Percentiles rank a stretch among this genome's conserved stretches.
Conservation (phyloP, 2,113 vertebrate species). For the Brachyistius frenatus region DNA sequence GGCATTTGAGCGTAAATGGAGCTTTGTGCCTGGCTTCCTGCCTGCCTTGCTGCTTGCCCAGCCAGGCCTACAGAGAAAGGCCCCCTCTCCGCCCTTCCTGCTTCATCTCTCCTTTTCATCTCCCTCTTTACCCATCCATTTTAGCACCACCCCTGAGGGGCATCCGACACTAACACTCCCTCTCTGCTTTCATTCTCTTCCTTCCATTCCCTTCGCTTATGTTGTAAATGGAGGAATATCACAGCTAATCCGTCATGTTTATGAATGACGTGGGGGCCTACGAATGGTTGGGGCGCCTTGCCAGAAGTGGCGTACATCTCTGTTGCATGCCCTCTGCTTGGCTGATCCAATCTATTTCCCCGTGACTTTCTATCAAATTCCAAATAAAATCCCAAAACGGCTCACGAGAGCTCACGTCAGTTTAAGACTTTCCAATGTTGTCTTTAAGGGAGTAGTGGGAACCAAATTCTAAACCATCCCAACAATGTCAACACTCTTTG, state of each 20-base stretch:
- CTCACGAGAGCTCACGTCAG: background rate
- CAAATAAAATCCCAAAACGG: background rate
- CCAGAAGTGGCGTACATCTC: constrained; percentile 72
- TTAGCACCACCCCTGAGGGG: constrained; percentile 87
- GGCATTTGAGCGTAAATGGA: constrained; percentile 87
- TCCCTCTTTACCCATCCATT: constrained; percentile 93
- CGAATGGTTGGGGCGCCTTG: constrained; percentile 62
- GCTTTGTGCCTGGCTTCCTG: constrained; percentile 82
- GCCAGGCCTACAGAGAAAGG: constrained; percentile 85
- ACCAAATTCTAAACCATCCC: background rate
- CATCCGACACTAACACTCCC: constrained; percentile 83
- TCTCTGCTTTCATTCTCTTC: constrained; percentile 70
- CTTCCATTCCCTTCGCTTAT: constrained; percentile 73
- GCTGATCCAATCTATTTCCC: constrained; percentile 63
- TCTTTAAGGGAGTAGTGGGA: no score
- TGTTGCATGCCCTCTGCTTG: constrained; percentile 71
- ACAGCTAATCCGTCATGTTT: constrained; percentile 91
- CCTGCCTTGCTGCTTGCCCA: constrained; percentile 77
- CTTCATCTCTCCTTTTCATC: constrained; percentile 92
- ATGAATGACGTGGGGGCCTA: constrained; percentile 90
- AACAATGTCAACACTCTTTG: background rate
- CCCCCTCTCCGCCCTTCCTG: constrained; percentile 84
- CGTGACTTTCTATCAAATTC: constrained; percentile 7
- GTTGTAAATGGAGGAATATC: constrained; percentile 87
- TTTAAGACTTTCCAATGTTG: background rate